Percentiles rank a stretch among this genome's conserved stretches.
These are phyloP conservation scores for Apogon talboti DNA, from an alignment of 2,797 vertebrate genomes.

Conservation along the genomic window DNA sequence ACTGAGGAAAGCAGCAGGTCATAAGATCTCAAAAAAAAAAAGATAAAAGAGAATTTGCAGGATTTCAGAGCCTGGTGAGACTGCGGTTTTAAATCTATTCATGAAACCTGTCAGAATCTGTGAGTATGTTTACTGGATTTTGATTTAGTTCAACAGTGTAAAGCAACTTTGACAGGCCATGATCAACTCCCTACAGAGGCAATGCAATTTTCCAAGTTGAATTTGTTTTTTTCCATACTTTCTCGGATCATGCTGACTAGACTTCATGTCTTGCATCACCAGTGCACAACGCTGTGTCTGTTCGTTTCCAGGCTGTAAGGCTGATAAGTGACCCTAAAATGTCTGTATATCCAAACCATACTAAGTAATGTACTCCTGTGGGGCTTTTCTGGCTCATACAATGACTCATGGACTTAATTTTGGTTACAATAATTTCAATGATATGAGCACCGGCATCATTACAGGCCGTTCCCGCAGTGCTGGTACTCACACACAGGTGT, in stretches of 20 bases:
- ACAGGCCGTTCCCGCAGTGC: constrained; percentile 13
- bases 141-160: constrained; percentile 50
- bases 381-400: constrained; percentile 3
- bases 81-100: constrained; percentile 28
- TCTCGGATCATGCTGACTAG: constrained; percentile 32
- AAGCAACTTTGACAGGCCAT: constrained; percentile 44
- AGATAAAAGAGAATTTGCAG: constrained; percentile 30
- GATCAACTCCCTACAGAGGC: constrained; percentile 46
- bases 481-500: constrained; percentile 36
- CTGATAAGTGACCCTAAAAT: constrained; percentile 32
- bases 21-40: constrained; percentile 9
- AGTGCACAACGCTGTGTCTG: constrained; percentile 29
- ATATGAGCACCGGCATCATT: constrained; percentile 12
- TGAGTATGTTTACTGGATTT: constrained; percentile 53
- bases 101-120: constrained; percentile 46
- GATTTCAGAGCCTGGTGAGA: constrained; percentile 4
- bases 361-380: background rate
- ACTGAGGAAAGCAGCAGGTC: background rate
- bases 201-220: constrained; percentile 36
- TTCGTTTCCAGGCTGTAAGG: constrained; percentile 13
- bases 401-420: constrained; percentile 23
- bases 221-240: constrained; percentile 48
- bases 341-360: constrained; percentile 8
- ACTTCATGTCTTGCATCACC: constrained; percentile 27
- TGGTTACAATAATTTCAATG: constrained; percentile 8